Conservation (phyloP, 2,797 vertebrate species). For the Garrulus glandarius region DNA sequence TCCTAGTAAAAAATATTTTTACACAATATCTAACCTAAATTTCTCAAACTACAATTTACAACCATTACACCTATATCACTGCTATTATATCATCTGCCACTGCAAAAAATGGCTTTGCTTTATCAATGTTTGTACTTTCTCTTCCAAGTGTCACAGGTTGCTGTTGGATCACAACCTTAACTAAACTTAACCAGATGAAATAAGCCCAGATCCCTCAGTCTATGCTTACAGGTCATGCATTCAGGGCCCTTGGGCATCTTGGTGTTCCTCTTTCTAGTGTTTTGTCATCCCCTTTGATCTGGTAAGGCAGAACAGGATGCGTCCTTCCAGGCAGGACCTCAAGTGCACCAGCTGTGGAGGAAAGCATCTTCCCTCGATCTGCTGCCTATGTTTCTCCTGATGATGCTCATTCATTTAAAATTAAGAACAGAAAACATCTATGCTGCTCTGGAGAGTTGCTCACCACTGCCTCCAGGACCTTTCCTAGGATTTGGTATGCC, state of each 20-base stretch:
- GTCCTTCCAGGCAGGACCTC: neutral
- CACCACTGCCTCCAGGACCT: neutral
- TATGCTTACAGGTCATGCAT: neutral
- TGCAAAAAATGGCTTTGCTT: neutral
- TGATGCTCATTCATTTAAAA: neutral
- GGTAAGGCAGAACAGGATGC: neutral
- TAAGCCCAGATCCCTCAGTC: neutral
- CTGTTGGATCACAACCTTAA: neutral
- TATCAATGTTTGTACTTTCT: neutral
- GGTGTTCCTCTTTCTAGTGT: neutral
- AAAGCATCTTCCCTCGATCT: neutral
- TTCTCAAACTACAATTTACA: neutral
- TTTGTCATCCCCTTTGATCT: neutral
- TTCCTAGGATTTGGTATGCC: neutral
- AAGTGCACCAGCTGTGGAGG: neutral
- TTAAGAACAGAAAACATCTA: neutral
- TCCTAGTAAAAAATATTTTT: neutral
- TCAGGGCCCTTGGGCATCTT: neutral
- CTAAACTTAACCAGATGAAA: neutral
- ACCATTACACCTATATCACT: neutral
- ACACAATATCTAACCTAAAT: neutral
- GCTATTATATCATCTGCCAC: neutral
- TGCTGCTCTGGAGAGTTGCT: neutral
- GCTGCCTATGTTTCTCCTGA: neutral
- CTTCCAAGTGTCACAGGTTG: neutral